phyloP scores from a whole-genome alignment of 2,888 invertebrate species.

The Oegoconia quadripuncta region DNA sequence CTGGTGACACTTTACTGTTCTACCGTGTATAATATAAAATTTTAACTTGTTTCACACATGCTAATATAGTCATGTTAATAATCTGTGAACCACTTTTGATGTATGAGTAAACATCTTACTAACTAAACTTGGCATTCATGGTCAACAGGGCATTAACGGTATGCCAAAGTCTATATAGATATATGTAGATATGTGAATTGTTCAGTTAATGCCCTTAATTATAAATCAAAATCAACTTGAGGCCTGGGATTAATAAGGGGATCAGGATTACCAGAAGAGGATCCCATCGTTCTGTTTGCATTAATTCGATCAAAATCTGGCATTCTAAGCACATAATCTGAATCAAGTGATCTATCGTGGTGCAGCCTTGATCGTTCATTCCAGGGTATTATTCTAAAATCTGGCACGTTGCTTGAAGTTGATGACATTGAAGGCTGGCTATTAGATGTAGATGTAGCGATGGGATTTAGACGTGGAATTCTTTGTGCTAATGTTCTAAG shows the following conservation, averaged over 20 bases:
- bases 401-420: conserved; percentile 19
- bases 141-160: too few relatives aligned
- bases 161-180: too few relatives aligned
- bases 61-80: too few relatives aligned
- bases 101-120: too few relatives aligned
- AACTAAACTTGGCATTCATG: too few relatives aligned
- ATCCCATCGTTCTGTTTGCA: conserved; percentile 22
- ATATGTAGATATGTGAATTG: neutral
- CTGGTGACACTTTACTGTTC: too few relatives aligned
- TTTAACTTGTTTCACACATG: too few relatives aligned
- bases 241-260: conserved; percentile 33
- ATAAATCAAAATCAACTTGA: conserved; percentile 37
- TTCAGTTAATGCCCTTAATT: neutral
- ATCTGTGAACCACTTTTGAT: too few relatives aligned
- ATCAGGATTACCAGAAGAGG: conserved; percentile 30
- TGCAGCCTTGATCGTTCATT: conserved; percentile 41
- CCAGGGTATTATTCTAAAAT: conserved; percentile 54
- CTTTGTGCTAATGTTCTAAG: conserved; percentile 51
- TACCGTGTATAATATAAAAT: too few relatives aligned
- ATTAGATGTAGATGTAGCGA: conserved; percentile 30
- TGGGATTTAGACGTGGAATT: conserved; percentile 52
- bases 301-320: conserved; percentile 51
- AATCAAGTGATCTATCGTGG: conserved; percentile 45
- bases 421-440: conserved; percentile 16
- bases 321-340: conserved; percentile 51